A percentile compares a stretch with the other conserved stretches of the same genome.
Evolutionary conservation across 2,797 vertebrate species (phyloP).

Genomic region (Leucoraja ocellata): DNA sequence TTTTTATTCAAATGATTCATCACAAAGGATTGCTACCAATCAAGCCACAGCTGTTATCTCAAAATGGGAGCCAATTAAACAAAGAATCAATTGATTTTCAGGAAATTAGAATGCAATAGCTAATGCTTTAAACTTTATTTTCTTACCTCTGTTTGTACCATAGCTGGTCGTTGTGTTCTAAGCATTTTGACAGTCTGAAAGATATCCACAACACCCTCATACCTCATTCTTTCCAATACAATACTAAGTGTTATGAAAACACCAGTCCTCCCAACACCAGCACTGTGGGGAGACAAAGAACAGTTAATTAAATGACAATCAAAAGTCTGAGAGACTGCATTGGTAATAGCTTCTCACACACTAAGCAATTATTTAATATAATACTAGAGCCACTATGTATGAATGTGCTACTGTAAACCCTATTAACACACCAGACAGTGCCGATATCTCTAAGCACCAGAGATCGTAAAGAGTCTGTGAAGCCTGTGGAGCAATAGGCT

Average conservation of each 20-base stretch:
- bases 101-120: not conserved
- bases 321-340: slow-evolving; percentile 33
- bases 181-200: slow-evolving; percentile 99
- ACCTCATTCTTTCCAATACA: slow-evolving; percentile 97
- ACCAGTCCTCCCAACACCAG: slow-evolving; percentile 93
- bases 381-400: not conserved
- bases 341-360: slow-evolving; percentile 35
- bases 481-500: not conserved
- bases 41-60: not conserved
- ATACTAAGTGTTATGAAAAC: slow-evolving; percentile 99
- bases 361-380: slow-evolving; percentile 33
- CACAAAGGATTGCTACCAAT: not conserved
- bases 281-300: slow-evolving; percentile 59
- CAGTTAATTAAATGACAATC: slow-evolving; percentile 42
- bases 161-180: slow-evolving; percentile 93
- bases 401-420: slow-evolving; percentile 1
- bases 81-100: not conserved
- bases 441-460: slow-evolving; percentile 16
- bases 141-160: slow-evolving; percentile 98
- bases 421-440: slow-evolving; percentile 17
- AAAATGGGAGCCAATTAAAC: not conserved
- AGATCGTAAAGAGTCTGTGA: not conserved
- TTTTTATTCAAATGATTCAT: not conserved
- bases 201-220: slow-evolving; percentile 98
- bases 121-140: not conserved